Evolutionary conservation across 2,113 vertebrate genomes (phyloP).

Genomic region (Gorsachius goisagi): DNA sequence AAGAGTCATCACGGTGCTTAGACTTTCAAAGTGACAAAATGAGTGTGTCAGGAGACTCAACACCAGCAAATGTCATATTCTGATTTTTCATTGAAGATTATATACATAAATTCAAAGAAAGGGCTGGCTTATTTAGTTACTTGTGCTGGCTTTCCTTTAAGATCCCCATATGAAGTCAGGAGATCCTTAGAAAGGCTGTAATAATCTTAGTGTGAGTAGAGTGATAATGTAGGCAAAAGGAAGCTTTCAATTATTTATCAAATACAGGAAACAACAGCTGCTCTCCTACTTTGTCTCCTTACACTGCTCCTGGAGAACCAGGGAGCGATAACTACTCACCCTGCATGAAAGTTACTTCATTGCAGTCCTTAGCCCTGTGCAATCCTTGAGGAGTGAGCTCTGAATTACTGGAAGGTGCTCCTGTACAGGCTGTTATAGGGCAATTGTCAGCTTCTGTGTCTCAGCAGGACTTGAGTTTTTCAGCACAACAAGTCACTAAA

Average conservation of each 20-base stretch:
- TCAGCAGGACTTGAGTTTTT: background rate
- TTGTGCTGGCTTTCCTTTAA: background rate
- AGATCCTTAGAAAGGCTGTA: background rate
- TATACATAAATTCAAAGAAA: background rate
- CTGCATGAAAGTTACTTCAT: background rate
- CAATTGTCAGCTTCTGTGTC: fast-evolving
- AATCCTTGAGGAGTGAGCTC: background rate
- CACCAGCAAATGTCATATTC: background rate
- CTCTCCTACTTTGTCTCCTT: background rate
- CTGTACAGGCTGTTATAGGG: background rate
- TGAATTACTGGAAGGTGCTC: background rate
- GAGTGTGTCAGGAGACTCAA: background rate
- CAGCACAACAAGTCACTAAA: background rate
- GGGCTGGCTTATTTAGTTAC: background rate
- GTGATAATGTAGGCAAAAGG: background rate
- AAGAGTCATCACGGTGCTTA: background rate
- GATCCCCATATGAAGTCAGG: background rate
- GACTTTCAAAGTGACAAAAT: background rate
- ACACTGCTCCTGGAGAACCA: background rate
- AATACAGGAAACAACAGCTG: background rate
- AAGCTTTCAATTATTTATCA: background rate
- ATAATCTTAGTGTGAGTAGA: background rate
- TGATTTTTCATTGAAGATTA: background rate
- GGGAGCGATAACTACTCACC: background rate
- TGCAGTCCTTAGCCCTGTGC: background rate